Evolutionary conservation across 2,888 invertebrate genomes (phyloP).

Genomic region (Ophion costatus): DNA sequence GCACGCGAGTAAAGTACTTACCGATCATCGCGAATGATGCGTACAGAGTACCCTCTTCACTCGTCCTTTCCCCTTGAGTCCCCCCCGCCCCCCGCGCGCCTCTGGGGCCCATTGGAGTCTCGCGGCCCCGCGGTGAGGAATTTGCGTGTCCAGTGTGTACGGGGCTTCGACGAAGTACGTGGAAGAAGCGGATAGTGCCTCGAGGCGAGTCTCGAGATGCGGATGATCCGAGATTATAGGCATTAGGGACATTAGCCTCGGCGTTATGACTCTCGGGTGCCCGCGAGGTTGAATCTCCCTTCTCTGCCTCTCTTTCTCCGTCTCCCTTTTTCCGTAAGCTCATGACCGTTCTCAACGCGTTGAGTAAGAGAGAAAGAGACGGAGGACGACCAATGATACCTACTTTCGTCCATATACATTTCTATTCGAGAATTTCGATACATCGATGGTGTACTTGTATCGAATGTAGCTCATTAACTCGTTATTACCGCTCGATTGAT

Average conservation of each 20-base stretch:
- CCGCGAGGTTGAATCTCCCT: slow-evolving; percentile 58
- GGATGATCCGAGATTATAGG: slow-evolving; percentile 81
- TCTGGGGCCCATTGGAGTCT: slow-evolving; percentile 43
- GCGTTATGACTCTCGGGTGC: slow-evolving; percentile 62
- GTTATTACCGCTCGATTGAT: slow-evolving; percentile 30
- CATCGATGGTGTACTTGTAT: slow-evolving; percentile 15
- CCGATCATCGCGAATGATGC: slow-evolving; percentile 42
- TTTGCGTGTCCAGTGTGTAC: slow-evolving; percentile 57
- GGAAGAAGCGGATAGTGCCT: slow-evolving; percentile 56
- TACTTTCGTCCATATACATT: slow-evolving; percentile 7
- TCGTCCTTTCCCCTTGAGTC: slow-evolving; percentile 19
- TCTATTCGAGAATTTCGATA: slow-evolving; percentile 25
- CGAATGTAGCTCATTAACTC: slow-evolving; percentile 21
- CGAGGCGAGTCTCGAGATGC: slow-evolving; percentile 73
- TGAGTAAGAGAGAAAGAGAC: neutral
- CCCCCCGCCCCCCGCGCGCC: slow-evolving; percentile 22
- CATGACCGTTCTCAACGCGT: slow-evolving; percentile 38
- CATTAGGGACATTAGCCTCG: slow-evolving; percentile 81
- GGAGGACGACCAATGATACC: slow-evolving; percentile 15
- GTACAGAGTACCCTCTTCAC: slow-evolving; percentile 50
- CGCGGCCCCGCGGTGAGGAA: slow-evolving; percentile 56
- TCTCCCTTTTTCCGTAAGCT: neutral
- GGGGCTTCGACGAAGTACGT: slow-evolving; percentile 25
- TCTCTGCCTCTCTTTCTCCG: neutral
- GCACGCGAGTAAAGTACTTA: slow-evolving; percentile 48